Evolutionary conservation across 1,140 invertebrate genomes (phyloP).

Genomic region (Drosophila pectinifera): DNA sequence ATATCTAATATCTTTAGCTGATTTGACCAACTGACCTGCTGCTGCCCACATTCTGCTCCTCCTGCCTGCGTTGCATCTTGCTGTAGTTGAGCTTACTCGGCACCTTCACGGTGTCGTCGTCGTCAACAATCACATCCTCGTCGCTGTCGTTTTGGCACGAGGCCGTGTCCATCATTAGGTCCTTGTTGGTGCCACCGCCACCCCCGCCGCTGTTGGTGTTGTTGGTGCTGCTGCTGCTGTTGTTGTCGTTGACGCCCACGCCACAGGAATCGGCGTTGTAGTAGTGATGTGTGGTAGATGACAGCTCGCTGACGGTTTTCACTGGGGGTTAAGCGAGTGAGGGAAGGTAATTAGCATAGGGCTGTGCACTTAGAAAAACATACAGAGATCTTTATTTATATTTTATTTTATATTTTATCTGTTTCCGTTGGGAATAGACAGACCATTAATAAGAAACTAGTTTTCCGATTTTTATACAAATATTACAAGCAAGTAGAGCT

Average conservation of each 20-base stretch:
- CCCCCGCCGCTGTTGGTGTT: slow-evolving; percentile 38
- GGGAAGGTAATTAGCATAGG: slow-evolving; percentile 14
- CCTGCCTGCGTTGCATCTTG: slow-evolving; percentile 69
- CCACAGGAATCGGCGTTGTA: slow-evolving; percentile 84
- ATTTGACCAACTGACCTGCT: slow-evolving; percentile 65
- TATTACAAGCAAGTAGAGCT: too few species aligned
- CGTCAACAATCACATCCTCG: slow-evolving; percentile 84
- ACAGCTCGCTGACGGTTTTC: slow-evolving; percentile 84
- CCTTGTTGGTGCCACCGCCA: slow-evolving; percentile 57
- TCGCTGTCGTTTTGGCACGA: slow-evolving; percentile 83
- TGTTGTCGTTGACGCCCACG: slow-evolving; percentile 62
- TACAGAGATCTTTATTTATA: too few species aligned
- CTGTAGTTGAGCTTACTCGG: slow-evolving; percentile 50
- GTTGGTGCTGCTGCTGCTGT: slow-evolving; percentile 57
- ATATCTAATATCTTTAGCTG: too few species aligned
- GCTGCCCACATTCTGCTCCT: slow-evolving; percentile 74
- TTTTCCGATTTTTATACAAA: too few species aligned
- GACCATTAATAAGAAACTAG: too few species aligned
- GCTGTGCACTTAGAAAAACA: slow-evolving; percentile 1
- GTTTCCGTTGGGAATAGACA: too few species aligned
- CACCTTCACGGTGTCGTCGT: slow-evolving; percentile 80
- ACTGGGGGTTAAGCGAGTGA: slow-evolving; percentile 44
- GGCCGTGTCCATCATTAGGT: slow-evolving; percentile 76
- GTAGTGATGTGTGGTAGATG: slow-evolving; percentile 84
- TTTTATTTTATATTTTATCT: too few species aligned